Evolutionary conservation across 2,888 invertebrate genomes (phyloP), one percentile per base, ranked within the genome.

Genomic region (Ichneumon xanthorius): DNA sequence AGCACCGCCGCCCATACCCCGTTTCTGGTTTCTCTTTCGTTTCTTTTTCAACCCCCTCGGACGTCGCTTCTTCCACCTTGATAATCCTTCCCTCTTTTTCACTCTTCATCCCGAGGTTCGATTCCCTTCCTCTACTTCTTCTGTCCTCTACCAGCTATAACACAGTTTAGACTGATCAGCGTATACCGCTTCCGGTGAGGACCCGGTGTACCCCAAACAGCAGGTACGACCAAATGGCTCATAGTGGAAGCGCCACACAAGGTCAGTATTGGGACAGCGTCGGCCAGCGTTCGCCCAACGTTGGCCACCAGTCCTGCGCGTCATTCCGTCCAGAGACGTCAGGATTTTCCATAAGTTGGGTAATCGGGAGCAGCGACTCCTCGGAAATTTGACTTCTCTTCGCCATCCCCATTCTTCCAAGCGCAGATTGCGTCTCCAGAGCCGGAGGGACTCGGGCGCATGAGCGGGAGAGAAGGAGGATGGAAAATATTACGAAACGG

Each of bases 21-120:
- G 63, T 22, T 55, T 65, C 61, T n/a, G 73, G 22, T 61, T 53
- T 50, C 58, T 40, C 67, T 79, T 82, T 80, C 77, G n/a, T 63
- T 58, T 80, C 72, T 84, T 78, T 84, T 73, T 75, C 76, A 80
- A 72, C 65, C 76, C 73, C 65, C 77, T 63, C 65, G 58, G 70
- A 85, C 65, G 26, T 19, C 72, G 55, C 26, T 19, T 14, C 68
- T 67, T 45, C 73, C 26, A 19, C 77, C 53, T 70, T 67, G 50
- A 58, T 45, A 70, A 70, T 45, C 19, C 67, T 33, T 50, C 63
- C 11, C 7, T 61, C 16, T 65, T 61, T 50, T 63, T 70, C 76
- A 70, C 82, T 84, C 77, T 72, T 58, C 63, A 55, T 82, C 50
- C 68, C 33, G 79, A 11, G 58, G 55, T 73, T 26, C 53, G 58